Evolutionary conservation across 2,113 vertebrate species (phyloP).

Genomic region (Phaethon lepturus): DNA sequence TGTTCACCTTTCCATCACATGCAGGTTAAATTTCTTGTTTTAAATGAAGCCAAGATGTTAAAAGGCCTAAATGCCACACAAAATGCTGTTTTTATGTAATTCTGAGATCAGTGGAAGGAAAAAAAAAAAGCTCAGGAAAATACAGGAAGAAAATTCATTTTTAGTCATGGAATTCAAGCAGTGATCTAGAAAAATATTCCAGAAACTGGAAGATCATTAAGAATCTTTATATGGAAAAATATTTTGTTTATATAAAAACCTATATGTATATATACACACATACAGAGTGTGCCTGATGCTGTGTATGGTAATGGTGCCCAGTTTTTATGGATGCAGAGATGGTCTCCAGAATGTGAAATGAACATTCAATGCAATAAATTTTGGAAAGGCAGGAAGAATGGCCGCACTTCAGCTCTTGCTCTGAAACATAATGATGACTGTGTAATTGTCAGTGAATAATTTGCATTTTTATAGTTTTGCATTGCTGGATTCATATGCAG

Average conservation of each 20-base stretch:
- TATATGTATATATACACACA: rapidly evolving
- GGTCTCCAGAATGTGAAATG: not conserved
- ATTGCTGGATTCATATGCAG: not conserved
- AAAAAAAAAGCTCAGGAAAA: not conserved
- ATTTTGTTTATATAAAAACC: not conserved
- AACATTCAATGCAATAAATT: not conserved
- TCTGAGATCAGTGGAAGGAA: not conserved
- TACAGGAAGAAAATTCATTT: not conserved
- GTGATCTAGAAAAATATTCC: not conserved
- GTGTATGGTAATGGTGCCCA: not conserved
- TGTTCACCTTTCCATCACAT: not conserved
- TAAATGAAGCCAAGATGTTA: not conserved
- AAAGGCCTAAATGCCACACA: not conserved
- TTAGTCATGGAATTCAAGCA: not conserved
- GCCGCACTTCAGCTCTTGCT: not conserved
- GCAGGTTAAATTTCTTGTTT: not conserved
- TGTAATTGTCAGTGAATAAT: not conserved
- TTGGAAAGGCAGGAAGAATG: not conserved
- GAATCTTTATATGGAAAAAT: not conserved
- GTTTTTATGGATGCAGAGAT: not conserved
- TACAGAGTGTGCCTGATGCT: not conserved
- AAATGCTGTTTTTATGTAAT: not conserved
- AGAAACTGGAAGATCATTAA: not conserved
- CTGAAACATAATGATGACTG: not conserved
- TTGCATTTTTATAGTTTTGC: not conserved